Evolutionary conservation across 92 coral and sea anemone species (phyloP).

Genomic region (Porites cylindrica): DNA sequence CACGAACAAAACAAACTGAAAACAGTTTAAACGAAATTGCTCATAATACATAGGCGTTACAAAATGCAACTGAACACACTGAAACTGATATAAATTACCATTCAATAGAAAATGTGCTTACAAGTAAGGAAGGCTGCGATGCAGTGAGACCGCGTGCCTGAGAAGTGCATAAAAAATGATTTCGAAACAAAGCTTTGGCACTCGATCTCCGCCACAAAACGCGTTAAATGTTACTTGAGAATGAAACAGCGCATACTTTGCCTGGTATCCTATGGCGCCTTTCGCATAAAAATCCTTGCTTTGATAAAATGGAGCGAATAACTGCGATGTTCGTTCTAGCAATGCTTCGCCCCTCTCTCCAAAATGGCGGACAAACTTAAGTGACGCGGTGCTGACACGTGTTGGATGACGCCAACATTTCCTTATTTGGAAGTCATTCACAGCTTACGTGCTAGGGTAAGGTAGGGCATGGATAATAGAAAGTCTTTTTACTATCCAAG

Average conservation of each 20-base stretch:
- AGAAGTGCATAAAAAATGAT: not conserved
- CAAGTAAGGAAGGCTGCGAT: not conserved
- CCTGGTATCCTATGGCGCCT: constrained; percentile 86
- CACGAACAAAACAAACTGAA: not conserved
- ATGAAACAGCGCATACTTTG: constrained; percentile 89
- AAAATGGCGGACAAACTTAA: constrained; percentile 59
- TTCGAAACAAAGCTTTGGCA: not conserved
- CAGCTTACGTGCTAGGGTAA: not conserved
- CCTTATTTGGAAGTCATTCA: constrained; percentile 27
- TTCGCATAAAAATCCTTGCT: constrained; percentile 69
- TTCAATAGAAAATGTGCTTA: not conserved
- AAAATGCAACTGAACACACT: not conserved
- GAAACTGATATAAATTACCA: not conserved
- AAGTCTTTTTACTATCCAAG: too few relatives aligned
- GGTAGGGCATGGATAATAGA: not conserved
- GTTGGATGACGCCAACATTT: not conserved
- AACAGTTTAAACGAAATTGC: not conserved
- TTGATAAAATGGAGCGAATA: constrained; percentile 40
- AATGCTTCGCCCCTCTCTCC: constrained; percentile 5
- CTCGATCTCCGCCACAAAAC: constrained; percentile 15
- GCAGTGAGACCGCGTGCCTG: constrained; percentile 32
- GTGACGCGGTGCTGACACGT: constrained; percentile 19
- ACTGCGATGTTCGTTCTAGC: constrained; percentile 16
- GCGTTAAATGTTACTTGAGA: constrained; percentile 1
- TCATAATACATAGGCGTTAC: too few relatives aligned